Evolutionary conservation across 2,797 vertebrate genomes (phyloP).

Genomic region (Takifugu rubripes): DNA sequence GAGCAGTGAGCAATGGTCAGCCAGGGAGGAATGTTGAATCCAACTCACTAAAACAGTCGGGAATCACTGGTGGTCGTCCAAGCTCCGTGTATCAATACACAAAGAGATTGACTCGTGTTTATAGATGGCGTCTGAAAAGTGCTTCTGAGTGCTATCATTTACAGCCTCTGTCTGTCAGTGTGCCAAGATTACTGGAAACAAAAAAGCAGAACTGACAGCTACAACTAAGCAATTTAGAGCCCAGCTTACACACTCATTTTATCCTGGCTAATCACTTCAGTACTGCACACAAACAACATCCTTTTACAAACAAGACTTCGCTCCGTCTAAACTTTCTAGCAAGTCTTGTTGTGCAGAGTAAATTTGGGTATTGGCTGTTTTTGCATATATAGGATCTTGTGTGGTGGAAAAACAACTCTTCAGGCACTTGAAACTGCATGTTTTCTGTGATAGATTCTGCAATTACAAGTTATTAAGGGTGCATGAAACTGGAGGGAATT

Average conservation of each 20-base stretch:
- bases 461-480: constrained; percentile 2
- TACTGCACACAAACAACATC: constrained; percentile 41
- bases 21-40: not conserved
- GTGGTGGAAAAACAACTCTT: not conserved
- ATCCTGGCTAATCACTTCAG: constrained; percentile 39
- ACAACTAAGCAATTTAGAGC: constrained; percentile 64
- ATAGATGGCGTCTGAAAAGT: constrained; percentile 15
- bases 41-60: constrained; percentile 26
- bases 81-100: constrained; percentile 7
- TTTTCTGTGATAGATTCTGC: constrained; percentile 13
- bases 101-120: constrained; percentile 35
- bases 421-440: constrained; percentile 3
- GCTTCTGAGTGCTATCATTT: constrained; percentile 5
- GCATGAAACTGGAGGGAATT: no score
- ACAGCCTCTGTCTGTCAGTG: constrained; percentile 32
- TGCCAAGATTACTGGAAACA: constrained; percentile 20
- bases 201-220: constrained; percentile 53
- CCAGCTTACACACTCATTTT: constrained; percentile 19
- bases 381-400: not conserved
- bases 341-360: constrained; percentile 30
- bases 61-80: constrained; percentile 48
- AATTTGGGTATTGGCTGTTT: constrained; percentile 21
- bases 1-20: not conserved
- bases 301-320: constrained; percentile 41
- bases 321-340: constrained; percentile 13